Base-by-base conservation (phyloP, 2,797 vertebrate genomes). In the Thamnophis elegans region DNA sequence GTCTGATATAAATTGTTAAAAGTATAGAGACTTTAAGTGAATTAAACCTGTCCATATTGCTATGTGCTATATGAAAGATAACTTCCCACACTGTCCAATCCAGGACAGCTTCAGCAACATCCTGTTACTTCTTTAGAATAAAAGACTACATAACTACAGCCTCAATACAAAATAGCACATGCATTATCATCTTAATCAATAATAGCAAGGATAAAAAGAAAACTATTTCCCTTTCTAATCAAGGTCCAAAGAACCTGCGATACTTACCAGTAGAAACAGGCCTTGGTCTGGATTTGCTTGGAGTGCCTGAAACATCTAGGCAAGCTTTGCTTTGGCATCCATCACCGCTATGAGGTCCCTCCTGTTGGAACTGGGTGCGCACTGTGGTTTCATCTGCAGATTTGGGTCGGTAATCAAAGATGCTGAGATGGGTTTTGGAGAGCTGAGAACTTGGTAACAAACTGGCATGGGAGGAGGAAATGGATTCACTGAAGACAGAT, bases 211-310 rank as follows among this genome's bases (percentile, higher is more conserved):
- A n/a, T 6, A 93, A 91, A 4, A 93, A 88, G 10, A 0, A 25
- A 26, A 16, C 36, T 51, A 90, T 9, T 10, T n/a, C 54, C 73
- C 62, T 36, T 32, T 89, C 12, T 32, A 51, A 22, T 47, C 91
- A 0, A 9, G 89, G 8, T 2, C 78, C 65, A 32, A 60, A 87
- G 18, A 26, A 88, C 82, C 92, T 94, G 26, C 26, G 86, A 85
- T 3, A 68, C 58, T 97, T 97, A 99, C 99, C 99, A 98, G 99
- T 99, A 86, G 99, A 99, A 95, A 99, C 98, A 0, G 99, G 99
- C 95, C 99, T 98, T 0, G 98, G 98, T 65, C 98, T 97, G 55
- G 97, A 96, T 59, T 96, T 96, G 92, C 97, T 97, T 4, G 94
- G 88, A 68, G 96, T 96, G 53, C 94, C 92, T 91, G 94, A 54